A percentile compares a stretch with the other conserved stretches of the same genome.
Conservation (phyloP, 2,888 invertebrate genomes). For the Anaspis maculata region DNA sequence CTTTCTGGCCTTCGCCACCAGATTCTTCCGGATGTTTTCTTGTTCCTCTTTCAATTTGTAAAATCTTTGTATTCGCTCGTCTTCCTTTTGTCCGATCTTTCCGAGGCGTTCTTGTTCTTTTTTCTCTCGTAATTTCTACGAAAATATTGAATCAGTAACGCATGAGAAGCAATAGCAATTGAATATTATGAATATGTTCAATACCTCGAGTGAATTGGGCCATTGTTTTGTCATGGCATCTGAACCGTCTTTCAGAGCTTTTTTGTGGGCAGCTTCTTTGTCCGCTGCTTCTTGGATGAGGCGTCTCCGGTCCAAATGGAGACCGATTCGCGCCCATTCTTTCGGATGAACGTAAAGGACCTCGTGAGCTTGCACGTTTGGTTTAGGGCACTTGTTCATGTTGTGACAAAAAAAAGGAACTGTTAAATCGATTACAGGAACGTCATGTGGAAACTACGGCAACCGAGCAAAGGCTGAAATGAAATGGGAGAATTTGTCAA, state of each 20-base stretch:
- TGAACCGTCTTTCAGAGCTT: constrained; percentile 39
- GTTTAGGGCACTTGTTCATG: no score
- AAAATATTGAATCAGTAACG: no score
- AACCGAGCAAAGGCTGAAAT: no score
- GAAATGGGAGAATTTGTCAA: no score
- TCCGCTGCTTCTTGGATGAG: constrained; percentile 30
- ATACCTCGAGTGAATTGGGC: constrained; percentile 41
- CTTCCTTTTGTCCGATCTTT: constrained; percentile 20
- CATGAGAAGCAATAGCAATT: no score
- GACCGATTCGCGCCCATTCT: constrained; percentile 33
- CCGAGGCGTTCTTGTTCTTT: constrained; percentile 23
- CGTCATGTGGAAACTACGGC: no score
- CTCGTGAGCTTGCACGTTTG: no score
- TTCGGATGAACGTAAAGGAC: no score
- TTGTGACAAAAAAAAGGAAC: no score
- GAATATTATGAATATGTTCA: neutral
- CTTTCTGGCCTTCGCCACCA: constrained; percentile 28
- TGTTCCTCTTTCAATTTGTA: constrained; percentile 22
- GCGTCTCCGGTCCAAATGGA: constrained; percentile 33
- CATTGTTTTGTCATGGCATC: constrained; percentile 41
- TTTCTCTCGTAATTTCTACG: constrained; percentile 25
- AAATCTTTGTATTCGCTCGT: constrained; percentile 20
- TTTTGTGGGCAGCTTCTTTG: constrained; percentile 35
- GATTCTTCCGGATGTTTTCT: constrained; percentile 24
- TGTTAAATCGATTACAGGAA: no score